Evolutionary conservation across 2,113 vertebrate species (phyloP).

Genomic region (Vulpes lagopus): DNA sequence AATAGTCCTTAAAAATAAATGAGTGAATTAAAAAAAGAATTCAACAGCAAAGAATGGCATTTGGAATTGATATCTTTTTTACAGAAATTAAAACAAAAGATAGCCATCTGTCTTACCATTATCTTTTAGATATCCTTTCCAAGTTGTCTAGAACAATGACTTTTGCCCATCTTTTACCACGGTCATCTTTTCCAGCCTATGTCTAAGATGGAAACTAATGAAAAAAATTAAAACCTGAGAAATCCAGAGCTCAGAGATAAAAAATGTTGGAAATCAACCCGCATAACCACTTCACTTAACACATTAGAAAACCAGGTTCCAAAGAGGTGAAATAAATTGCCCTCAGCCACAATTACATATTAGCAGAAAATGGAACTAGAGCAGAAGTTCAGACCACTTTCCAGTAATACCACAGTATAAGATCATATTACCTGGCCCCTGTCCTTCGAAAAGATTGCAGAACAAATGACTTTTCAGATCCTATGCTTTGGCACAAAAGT

Average conservation of each 20-base stretch:
- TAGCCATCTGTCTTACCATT: background rate
- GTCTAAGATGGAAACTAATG: background rate
- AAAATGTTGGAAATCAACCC: background rate
- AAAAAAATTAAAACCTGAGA: constrained; percentile 12
- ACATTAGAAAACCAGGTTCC: constrained; percentile 28
- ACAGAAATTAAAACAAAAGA: constrained; percentile 44
- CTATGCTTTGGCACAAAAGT: constrained; percentile 17
- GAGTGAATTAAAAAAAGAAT: background rate
- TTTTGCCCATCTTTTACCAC: background rate
- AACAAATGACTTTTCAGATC: constrained; percentile 20
- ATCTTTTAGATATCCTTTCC: background rate
- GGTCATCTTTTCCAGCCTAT: background rate
- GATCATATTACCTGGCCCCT: background rate
- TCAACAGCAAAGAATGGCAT: background rate
- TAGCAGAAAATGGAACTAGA: constrained; percentile 43
- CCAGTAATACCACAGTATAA: background rate
- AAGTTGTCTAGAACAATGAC: background rate
- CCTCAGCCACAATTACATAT: background rate
- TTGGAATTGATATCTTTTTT: background rate
- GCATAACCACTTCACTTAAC: background rate
- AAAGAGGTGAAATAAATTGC: constrained; percentile 25
- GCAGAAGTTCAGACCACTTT: background rate
- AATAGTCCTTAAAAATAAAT: background rate
- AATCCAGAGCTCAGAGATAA: constrained; percentile 13
- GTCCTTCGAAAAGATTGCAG: constrained; percentile 36